Base-by-base conservation (phyloP, 1,140 invertebrate genomes). In the Drosophila sp. region DNA sequence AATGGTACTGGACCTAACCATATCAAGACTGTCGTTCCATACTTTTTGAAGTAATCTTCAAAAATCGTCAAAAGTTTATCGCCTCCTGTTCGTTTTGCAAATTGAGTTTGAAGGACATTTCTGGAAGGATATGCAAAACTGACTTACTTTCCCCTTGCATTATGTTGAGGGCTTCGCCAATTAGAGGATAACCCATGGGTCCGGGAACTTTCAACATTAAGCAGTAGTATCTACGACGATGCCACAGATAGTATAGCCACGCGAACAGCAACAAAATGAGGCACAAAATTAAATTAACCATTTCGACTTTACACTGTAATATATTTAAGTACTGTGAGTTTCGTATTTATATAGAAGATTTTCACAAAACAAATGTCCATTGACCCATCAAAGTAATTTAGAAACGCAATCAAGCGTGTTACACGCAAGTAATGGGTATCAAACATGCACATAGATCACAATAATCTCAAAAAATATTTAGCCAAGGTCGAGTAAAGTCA, bases 221-320 rank as follows among this genome's bases (percentile, higher is more conserved):
- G 8, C 58, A 32, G 58, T 91, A 90, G 11, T 77, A 55, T 58
- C 60, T 72, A 8, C 90, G 69, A 2, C 87, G 77, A 27, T 60
- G 76, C 91, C 87, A 90, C 4, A 91, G 6, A 60, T 77, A 66
- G 56, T 66, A 71, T 4, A 89, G 56, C 70, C 67, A 38, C 35
- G 11, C 11, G 8, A 38, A 10, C 35, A 11, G 10, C 35, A 38
- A 38, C 0, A 8, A 38, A 38, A 3, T 38, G 10, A 38, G 35
- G n/a, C 17, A 69, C 11, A 23, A 72, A n/a, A 32, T 11, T 4
- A 47, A 6, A 4, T 7, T 25, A 4, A 25, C 6, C 17, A 38
- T 47, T 50, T 8, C 25, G 23, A 50, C 44, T 50, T 27, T 27
- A 27, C 2, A 47, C 17, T 27, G 25, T 27, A 7, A 27, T 25